A percentile compares a stretch with the other conserved stretches of the same genome.
These are phyloP conservation scores for Heliconius ethilla DNA, from an alignment of 2,888 invertebrate genomes.

Conservation along the genomic window DNA sequence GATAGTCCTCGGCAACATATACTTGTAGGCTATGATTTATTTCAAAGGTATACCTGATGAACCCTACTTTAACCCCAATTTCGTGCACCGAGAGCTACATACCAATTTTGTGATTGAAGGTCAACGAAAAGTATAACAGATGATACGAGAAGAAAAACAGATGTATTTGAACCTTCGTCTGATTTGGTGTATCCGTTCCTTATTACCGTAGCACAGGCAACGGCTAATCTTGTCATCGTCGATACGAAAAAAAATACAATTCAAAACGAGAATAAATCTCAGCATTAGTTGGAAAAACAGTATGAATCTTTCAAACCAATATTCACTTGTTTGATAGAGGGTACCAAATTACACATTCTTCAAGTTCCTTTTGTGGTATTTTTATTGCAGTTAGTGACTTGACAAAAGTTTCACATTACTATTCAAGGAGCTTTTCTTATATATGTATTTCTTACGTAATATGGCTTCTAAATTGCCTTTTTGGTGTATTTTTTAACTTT, in stretches of 20 bases:
- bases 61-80: too few relatives aligned
- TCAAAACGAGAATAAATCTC: neutral
- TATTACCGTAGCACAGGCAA: too few relatives aligned
- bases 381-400: conserved; percentile 40
- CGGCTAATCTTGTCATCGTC: too few relatives aligned
- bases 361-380: conserved; percentile 28
- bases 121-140: too few relatives aligned
- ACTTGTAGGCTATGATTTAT: too few relatives aligned
- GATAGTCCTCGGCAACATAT: too few relatives aligned
- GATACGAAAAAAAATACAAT: neutral
- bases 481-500: neutral
- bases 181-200: too few relatives aligned
- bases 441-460: neutral
- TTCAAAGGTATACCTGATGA: too few relatives aligned
- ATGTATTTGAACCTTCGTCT: too few relatives aligned
- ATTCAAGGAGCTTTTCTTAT: conserved; percentile 29
- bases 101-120: too few relatives aligned
- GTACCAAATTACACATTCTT: conserved; percentile 31
- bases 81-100: too few relatives aligned
- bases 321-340: conserved; percentile 21
- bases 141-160: too few relatives aligned
- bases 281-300: neutral
- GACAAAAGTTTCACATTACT: conserved; percentile 38
- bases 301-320: conserved; percentile 11
- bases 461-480: neutral